Conservation (phyloP, 2,797 vertebrate species). For the Rhincodon typus region DNA sequence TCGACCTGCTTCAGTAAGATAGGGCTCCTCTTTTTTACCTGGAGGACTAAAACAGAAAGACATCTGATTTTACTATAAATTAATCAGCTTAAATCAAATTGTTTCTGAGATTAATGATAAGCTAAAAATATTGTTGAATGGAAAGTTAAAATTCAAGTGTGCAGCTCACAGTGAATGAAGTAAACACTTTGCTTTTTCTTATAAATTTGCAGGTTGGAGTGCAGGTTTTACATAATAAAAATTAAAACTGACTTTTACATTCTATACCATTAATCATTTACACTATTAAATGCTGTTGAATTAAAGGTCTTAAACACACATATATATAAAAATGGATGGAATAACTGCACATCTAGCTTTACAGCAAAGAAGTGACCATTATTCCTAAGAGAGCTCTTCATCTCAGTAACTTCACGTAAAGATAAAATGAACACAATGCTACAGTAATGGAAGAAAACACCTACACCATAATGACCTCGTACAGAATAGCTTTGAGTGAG, state of each 20-base stretch:
- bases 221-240: not conserved
- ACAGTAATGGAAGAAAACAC: not conserved
- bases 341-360: not conserved
- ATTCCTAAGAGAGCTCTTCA: not conserved
- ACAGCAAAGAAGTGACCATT: not conserved
- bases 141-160: not conserved
- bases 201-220: not conserved
- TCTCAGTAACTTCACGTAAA: not conserved
- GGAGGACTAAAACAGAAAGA: constrained; percentile 64
- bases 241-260: not conserved
- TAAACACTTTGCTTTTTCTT: not conserved
- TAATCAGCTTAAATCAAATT: not conserved
- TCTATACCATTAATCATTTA: not conserved
- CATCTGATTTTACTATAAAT: not conserved
- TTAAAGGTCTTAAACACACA: not conserved
- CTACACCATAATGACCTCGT: not conserved
- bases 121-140: not conserved
- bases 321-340: not conserved
- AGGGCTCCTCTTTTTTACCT: constrained; percentile 78
- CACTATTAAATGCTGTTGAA: not conserved
- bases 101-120: not conserved
- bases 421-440: not conserved
- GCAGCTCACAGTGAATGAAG: not conserved
- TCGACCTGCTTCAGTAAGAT: constrained; percentile 84
- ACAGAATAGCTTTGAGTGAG: not conserved